These are phyloP conservation scores for Varanus komodoensis DNA, from an alignment of 2,113 vertebrate species.

Conservation along the genomic window DNA sequence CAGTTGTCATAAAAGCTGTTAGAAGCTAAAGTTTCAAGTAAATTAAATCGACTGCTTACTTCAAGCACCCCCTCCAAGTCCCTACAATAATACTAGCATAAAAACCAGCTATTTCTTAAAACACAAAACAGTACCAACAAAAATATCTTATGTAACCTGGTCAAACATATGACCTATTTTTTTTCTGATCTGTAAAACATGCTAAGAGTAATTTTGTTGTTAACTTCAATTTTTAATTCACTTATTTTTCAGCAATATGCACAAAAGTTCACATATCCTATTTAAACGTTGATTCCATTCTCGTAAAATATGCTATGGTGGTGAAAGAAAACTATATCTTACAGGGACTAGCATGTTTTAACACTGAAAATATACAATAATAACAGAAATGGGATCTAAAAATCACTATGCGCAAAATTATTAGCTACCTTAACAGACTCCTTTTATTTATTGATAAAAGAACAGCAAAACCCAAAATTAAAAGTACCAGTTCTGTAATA, in stretches of 20 bases:
- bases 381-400: neutral
- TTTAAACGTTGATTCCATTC: no score
- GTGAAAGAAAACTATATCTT: neutral
- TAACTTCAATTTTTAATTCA: conserved; percentile 48
- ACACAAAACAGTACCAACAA: neutral
- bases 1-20: conserved; percentile 35
- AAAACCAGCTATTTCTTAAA: conserved; percentile 33
- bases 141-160: conserved; percentile 9
- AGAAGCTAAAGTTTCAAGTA: conserved; percentile 57
- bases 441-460: neutral
- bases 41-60: conserved; percentile 43
- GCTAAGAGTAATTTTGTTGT: conserved; percentile 16
- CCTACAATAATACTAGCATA: neutral
- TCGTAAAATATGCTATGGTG: no score
- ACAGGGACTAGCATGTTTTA: neutral
- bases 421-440: neutral
- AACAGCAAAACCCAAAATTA: neutral
- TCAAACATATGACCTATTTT: conserved; percentile 30
- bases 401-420: neutral
- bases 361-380: neutral
- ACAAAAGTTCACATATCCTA: conserved; percentile 38
- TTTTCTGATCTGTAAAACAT: conserved; percentile 41
- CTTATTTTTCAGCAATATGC: conserved; percentile 14
- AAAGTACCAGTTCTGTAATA: neutral
- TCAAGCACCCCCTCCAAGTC: conserved; percentile 18